These are phyloP conservation scores for Myotis yumanensis DNA, from an alignment of 2,113 vertebrate genomes.

Conservation along the genomic window DNA sequence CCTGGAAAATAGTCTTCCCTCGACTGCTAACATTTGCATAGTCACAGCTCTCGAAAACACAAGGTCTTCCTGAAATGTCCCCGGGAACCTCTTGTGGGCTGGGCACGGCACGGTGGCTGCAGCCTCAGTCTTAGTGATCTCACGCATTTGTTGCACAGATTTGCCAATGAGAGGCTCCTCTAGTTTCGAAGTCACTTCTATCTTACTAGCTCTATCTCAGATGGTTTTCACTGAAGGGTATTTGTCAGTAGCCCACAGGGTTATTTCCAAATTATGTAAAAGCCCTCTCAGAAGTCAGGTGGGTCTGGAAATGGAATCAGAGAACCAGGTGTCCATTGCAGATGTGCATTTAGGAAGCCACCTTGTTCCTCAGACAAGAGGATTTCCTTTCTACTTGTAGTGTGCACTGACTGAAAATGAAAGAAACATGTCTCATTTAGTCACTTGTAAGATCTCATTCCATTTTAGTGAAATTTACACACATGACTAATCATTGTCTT, in stretches of 20 bases:
- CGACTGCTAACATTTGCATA: neutral
- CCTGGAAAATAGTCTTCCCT: neutral
- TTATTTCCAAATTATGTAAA: neutral
- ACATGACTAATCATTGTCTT: constrained; percentile 40
- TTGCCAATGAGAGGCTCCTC: neutral
- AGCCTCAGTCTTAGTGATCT: neutral
- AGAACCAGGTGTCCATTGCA: neutral
- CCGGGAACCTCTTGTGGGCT: neutral
- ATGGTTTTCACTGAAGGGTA: neutral
- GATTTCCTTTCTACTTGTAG: neutral
- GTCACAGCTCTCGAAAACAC: neutral
- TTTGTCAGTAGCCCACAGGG: neutral
- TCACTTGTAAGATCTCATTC: constrained; percentile 28
- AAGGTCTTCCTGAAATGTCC: neutral
- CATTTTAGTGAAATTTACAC: neutral
- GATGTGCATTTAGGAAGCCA: neutral
- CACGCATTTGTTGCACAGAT: neutral
- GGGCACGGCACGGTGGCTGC: neutral
- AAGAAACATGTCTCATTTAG: constrained; percentile 1
- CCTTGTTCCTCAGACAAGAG: neutral
- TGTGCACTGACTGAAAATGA: neutral
- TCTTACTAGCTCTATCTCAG: neutral
- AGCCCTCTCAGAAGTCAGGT: neutral
- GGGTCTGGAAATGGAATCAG: neutral
- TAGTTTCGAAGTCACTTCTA: neutral